Evolutionary conservation across 92 coral and sea anemone species (phyloP).

Genomic region (Blastomussa wellsi): DNA sequence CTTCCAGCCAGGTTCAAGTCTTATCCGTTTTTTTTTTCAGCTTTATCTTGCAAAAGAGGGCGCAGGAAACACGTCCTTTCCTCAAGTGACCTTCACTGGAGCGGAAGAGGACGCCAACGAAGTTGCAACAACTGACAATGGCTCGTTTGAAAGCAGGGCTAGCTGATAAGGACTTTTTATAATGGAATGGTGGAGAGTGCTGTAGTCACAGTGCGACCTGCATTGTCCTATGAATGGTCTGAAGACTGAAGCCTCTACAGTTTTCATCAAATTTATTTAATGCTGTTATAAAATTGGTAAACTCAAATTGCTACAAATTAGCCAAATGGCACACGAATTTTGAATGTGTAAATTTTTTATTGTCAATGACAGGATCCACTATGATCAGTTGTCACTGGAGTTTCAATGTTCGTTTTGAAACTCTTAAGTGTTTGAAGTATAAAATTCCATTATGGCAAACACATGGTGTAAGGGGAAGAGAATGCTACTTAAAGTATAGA

Average conservation of each 20-base stretch:
- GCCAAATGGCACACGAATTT: background rate
- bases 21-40: conserved; percentile 44
- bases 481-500: background rate
- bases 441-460: background rate
- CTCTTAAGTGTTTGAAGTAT: background rate
- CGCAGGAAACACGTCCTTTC: conserved; percentile 25
- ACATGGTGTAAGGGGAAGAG: background rate
- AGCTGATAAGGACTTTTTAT: background rate
- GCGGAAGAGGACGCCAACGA: conserved; percentile 18
- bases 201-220: background rate
- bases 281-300: background rate
- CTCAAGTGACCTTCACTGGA: conserved; percentile 75
- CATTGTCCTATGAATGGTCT: background rate
- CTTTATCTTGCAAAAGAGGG: conserved; percentile 69
- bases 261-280: background rate
- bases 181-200: background rate
- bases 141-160: background rate
- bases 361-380: background rate
- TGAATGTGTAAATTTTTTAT: background rate
- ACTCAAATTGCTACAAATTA: background rate
- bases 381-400: background rate
- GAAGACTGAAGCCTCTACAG: background rate
- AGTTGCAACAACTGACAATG: background rate
- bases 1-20: background rate
- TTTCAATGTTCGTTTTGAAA: background rate